Base-by-base conservation (phyloP, 1,140 invertebrate species). In the Camponotus pennsylvanicus region DNA sequence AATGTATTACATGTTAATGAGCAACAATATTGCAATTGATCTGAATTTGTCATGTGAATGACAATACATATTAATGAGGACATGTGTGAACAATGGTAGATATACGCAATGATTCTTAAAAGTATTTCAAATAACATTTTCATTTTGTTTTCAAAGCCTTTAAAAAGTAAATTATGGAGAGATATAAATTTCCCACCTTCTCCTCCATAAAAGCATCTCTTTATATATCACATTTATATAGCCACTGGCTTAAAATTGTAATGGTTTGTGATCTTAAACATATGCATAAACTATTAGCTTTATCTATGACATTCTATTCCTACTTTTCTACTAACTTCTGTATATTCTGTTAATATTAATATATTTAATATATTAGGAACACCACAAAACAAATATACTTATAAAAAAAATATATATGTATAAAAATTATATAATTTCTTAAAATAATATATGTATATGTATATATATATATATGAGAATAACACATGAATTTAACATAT, bases 381-480 rank as follows among this genome's bases (percentile, higher is more conserved):
- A 88, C 57, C 37, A 57, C 37, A 80, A 61, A 77, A 78, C 5
- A n/a, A 9, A 42, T 87, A 82, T 83, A 70, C 59, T 40, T 57
- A 57, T 57, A 86, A 80, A 63, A 86, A 55, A 63, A 86, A 55
- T 52, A 49, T 49, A 45, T 45, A 87, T 59, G 80, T 21, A 11
- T 76, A 85, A 64, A 85, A 61, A 63, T 86, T 80, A 27, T 52
- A 52, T 73, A 86, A 49, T 61, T 86, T 78, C 18, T 67, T 87
- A 57, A 37, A 80, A 59, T 27, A 49, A 75, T 18, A 13, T 37
- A 42, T 32, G 49, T 18, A 13, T 37, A 42, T 32, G 49, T 63
- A 52, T 64, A 49, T 40, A 45, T 76, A 57, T 71, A 49, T 40
- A 45, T 76, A 66, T 80, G 11, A 40, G 11, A 5, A 71, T 61